Evolutionary conservation across 1,140 invertebrate species (phyloP).

Genomic region (Drosophila ambigua): DNA sequence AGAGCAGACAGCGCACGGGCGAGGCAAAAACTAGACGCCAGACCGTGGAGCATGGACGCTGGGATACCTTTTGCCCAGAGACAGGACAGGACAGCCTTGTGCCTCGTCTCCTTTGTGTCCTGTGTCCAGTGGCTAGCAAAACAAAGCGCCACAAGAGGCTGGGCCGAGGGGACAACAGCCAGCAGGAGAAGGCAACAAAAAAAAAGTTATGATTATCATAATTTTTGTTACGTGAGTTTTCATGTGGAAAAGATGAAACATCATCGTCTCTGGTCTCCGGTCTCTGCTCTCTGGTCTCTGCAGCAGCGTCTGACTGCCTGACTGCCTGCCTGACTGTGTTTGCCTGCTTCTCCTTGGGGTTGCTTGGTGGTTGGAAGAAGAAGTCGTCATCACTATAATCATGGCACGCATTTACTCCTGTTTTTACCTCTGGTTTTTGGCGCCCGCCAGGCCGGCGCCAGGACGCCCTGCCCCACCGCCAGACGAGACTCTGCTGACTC

Average conservation of each 20-base stretch:
- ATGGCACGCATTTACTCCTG: conserved; percentile 83
- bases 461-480: conserved; percentile 7
- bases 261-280: conserved; percentile 61
- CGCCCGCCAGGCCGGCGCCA: conserved; percentile 80
- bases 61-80: conserved; percentile 49
- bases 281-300: neutral
- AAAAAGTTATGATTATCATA: conserved; percentile 83
- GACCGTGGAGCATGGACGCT: conserved; percentile 36
- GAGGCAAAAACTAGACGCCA: conserved; percentile 38
- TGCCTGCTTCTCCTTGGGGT: conserved; percentile 7
- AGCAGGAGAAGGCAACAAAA: conserved; percentile 1
- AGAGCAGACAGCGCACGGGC: conserved; percentile 21
- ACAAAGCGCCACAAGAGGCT: conserved; percentile 36
- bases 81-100: neutral
- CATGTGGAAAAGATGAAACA: conserved; percentile 84
- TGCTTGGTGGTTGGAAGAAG: conserved; percentile 49
- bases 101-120: conserved; percentile 59
- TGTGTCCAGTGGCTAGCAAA: conserved; percentile 66
- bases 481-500: conserved; percentile 19
- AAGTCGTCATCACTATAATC: conserved; percentile 84
- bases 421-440: conserved; percentile 83
- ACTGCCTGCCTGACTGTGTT: neutral
- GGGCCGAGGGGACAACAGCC: neutral
- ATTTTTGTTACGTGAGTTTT: conserved; percentile 84
- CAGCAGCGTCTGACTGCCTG: neutral